phyloP scores from a whole-genome alignment of 2,888 invertebrate species.

The Sicus ferrugineus region DNA sequence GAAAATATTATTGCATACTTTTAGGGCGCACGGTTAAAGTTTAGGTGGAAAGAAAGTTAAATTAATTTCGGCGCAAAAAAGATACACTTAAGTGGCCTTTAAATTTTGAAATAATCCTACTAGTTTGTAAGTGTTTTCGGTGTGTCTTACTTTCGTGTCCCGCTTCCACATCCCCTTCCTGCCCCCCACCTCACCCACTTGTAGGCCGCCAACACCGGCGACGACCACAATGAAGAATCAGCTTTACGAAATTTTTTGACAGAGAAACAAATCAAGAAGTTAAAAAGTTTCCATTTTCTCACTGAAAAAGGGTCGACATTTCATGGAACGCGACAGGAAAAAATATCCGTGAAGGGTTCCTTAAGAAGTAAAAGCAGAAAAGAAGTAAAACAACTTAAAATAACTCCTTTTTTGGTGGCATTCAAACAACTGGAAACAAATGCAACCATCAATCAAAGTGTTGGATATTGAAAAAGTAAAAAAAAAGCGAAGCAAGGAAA shows the following conservation, averaged over 20 bases:
- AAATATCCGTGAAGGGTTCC: neutral
- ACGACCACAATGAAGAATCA: conserved; percentile 37
- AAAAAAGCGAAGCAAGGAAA: neutral
- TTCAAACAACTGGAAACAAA: neutral
- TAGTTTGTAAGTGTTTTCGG: too few relatives aligned
- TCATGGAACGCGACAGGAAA: conserved; percentile 22
- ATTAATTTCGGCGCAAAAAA: conserved; percentile 3
- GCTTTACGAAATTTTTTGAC: conserved; percentile 21
- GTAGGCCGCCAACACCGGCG: neutral
- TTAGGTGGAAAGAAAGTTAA: too few relatives aligned
- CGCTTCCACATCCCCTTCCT: neutral
- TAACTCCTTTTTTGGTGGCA: neutral
- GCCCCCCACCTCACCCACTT: neutral
- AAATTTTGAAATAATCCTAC: conserved; percentile 28
- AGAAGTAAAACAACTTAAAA: neutral
- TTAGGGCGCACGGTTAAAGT: too few relatives aligned
- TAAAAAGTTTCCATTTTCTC: neutral
- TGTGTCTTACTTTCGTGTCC: neutral
- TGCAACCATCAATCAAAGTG: conserved; percentile 6
- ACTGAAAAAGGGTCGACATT: conserved; percentile 27
- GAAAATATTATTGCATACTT: too few relatives aligned
- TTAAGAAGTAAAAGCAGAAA: neutral
- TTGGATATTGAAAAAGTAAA: conserved; percentile 12
- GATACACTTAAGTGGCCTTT: conserved; percentile 30
- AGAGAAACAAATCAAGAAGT: neutral